phyloP scores from a whole-genome alignment of 2,797 vertebrate species.

The Characodon lateralis region DNA sequence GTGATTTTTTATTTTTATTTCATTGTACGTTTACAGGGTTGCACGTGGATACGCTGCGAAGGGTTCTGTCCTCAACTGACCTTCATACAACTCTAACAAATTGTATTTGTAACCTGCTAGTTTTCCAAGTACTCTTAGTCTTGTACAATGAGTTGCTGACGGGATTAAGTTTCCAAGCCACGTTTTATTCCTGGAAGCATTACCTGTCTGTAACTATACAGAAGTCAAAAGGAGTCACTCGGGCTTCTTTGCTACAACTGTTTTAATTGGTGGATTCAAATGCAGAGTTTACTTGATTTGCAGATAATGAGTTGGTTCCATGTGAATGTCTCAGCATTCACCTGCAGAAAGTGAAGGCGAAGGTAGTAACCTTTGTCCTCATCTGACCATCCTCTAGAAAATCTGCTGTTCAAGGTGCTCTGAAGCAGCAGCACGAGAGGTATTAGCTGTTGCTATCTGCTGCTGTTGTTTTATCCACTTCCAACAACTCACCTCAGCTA shows the following conservation, averaged over 20 bases:
- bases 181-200: slow-evolving; percentile 18
- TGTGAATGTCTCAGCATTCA: neutral
- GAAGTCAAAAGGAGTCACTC: slow-evolving; percentile 9
- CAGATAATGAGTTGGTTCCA: neutral
- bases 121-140: slow-evolving; percentile 41
- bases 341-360: slow-evolving; percentile 25
- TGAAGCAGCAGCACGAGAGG: slow-evolving; percentile 34
- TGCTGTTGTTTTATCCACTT: slow-evolving; percentile 39
- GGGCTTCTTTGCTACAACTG: neutral
- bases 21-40: slow-evolving; percentile 4
- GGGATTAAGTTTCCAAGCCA: slow-evolving; percentile 40
- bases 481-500: slow-evolving; percentile 31
- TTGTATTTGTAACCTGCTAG: slow-evolving; percentile 29
- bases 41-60: slow-evolving; percentile 10
- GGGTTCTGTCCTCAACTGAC: slow-evolving; percentile 13
- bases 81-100: slow-evolving; percentile 21
- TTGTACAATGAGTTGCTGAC: slow-evolving; percentile 15
- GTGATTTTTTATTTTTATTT: slow-evolving; percentile 27
- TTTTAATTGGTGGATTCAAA: neutral
- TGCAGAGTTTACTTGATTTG: neutral
- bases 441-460: slow-evolving; percentile 50
- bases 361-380: slow-evolving; percentile 34
- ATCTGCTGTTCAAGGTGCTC: slow-evolving; percentile 33
- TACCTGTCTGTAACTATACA: slow-evolving; percentile 10
- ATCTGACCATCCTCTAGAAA: slow-evolving; percentile 15